Percentiles rank a stretch among this genome's conserved stretches.
phyloP scores from a whole-genome alignment of 2,888 invertebrate genomes.

The Hedya salicella region DNA sequence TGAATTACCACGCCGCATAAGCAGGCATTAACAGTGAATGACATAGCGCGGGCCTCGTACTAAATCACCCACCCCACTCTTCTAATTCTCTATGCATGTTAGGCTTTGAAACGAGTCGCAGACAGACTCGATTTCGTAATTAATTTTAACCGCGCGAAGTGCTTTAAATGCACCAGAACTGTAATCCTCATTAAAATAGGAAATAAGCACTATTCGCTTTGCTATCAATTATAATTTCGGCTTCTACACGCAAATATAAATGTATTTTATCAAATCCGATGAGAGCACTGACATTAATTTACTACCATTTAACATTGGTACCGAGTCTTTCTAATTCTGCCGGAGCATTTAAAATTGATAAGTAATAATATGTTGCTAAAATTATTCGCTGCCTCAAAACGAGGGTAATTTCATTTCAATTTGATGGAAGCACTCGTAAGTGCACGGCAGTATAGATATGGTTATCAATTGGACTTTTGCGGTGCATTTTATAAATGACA shows the following conservation, averaged over 20 bases:
- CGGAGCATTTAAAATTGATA: slow-evolving; percentile 2
- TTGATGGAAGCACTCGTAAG: slow-evolving; percentile 41
- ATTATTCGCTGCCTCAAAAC: slow-evolving; percentile 3
- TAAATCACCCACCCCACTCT: slow-evolving; percentile 25
- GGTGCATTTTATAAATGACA: slow-evolving; percentile 63
- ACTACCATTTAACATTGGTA: slow-evolving; percentile 28
- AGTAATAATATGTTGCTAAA: slow-evolving; percentile 7
- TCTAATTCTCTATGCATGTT: slow-evolving; percentile 49
- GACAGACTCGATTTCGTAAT: slow-evolving; percentile 81
- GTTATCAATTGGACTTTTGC: slow-evolving; percentile 43
- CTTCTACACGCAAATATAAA: slow-evolving; percentile 77
- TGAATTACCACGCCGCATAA: neutral
- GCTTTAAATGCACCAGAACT: slow-evolving; percentile 82
- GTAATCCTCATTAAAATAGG: slow-evolving; percentile 83
- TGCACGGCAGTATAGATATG: slow-evolving; percentile 45
- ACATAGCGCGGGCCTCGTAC: slow-evolving; percentile 8
- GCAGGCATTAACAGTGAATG: slow-evolving; percentile 10
- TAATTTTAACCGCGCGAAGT: slow-evolving; percentile 81
- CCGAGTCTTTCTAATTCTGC: slow-evolving; percentile 25
- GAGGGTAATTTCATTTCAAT: slow-evolving; percentile 19
- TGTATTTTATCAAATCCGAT: slow-evolving; percentile 67
- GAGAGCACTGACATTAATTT: slow-evolving; percentile 41
- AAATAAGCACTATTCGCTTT: slow-evolving; percentile 79
- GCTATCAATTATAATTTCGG: slow-evolving; percentile 80
- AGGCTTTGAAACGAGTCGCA: slow-evolving; percentile 64